Evolutionary conservation across 2,113 vertebrate genomes (phyloP), one percentile per base, ranked within the genome.

Genomic region (Poeciliopsis turrubarensis): DNA sequence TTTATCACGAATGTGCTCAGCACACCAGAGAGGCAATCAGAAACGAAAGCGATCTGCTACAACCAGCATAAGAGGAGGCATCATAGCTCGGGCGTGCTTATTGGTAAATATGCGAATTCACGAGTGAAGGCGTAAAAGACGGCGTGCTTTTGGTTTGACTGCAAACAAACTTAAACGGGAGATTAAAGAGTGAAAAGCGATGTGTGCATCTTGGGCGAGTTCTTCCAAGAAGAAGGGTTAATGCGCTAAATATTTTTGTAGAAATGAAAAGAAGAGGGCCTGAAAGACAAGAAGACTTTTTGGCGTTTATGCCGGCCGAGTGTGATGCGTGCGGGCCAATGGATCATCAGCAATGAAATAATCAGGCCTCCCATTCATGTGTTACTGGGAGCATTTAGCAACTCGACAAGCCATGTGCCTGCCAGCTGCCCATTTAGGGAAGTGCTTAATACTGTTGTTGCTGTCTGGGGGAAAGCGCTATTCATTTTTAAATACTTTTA

Each of bases 381-480:
- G 80, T 86, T 83, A 74, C 78, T 74, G 63, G 47, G 73, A 79
- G 75, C 69, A 74, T 87, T 89, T 79, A 86, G 73, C 68, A 65
- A 54, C 57, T 80, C 51, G 27, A 85, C 78, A 77, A 82, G 73
- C 76, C 75, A 65, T 83, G 65, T 80, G 72, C 66, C 79, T 91
- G 87, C 91, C 92, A 92, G 89, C 86, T 86, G 87, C 68, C 89
- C 84, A 79, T 90, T 89, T 86, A 72, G 70, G 87, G 72, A 82
- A 80, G 80, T 84, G 74, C 54, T 77, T 70, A 89, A 87, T 81
- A 69, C 54, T 81, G 79, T 72, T 89, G 86, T 84, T 72, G 74
- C 65, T 88, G 81, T 87, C 41, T 44, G 27, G 19, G 15, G 73
- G 39, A 12, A 86, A 78, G 70, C 60, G 57, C 68, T 73, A 87